These are phyloP conservation scores for Tethea ocularis DNA, from an alignment of 2,888 invertebrate species.

Conservation along the genomic window DNA sequence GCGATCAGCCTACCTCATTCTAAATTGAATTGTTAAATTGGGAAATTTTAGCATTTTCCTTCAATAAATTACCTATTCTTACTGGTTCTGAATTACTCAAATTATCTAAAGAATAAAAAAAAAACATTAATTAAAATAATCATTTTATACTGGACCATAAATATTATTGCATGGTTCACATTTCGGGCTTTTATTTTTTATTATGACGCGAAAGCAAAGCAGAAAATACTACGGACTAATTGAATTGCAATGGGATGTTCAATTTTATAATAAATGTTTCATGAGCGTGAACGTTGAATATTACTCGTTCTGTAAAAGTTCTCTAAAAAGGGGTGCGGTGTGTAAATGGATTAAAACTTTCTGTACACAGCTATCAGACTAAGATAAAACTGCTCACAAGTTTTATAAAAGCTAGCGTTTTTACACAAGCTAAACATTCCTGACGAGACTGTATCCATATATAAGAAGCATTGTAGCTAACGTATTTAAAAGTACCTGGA, in stretches of 20 bases:
- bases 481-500: too few species aligned
- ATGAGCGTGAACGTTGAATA: slow-evolving; percentile 30
- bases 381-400: slow-evolving; percentile 3
- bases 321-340: slow-evolving; percentile 20
- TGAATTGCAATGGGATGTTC: slow-evolving; percentile 42
- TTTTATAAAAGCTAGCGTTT: not conserved
- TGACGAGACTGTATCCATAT: too few species aligned
- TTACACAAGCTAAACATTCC: not conserved
- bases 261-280: slow-evolving; percentile 40
- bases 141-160: slow-evolving; percentile 17
- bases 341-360: slow-evolving; percentile 16
- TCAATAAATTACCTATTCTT: too few species aligned
- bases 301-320: slow-evolving; percentile 30
- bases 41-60: too few species aligned
- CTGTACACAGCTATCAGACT: slow-evolving; percentile 17
- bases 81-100: too few species aligned
- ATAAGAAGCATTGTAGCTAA: too few species aligned
- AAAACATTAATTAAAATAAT: not conserved
- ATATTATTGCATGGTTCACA: not conserved
- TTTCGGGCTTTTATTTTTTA: slow-evolving; percentile 13
- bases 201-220: slow-evolving; percentile 23
- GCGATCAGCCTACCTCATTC: too few species aligned
- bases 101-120: too few species aligned
- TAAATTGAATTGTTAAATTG: too few species aligned
- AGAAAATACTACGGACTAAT: slow-evolving; percentile 32